Percentiles rank a stretch among this genome's conserved stretches.
These are phyloP conservation scores for Physella acuta DNA, from an alignment of 1,140 invertebrate species.

Conservation along the genomic window DNA sequence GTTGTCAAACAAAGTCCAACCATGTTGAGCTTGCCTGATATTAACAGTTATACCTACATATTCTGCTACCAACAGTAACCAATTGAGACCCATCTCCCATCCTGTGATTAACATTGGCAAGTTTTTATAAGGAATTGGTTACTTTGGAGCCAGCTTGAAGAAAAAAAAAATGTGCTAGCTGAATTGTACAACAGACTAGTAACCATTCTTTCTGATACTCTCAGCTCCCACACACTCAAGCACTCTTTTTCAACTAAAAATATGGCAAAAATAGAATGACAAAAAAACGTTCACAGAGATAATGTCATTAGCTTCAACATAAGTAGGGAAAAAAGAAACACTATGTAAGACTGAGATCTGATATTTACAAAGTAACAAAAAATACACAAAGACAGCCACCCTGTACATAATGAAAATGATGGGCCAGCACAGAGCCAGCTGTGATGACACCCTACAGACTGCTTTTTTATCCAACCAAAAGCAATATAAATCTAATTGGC, in stretches of 20 bases:
- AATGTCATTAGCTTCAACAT: neutral
- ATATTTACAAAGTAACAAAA: neutral
- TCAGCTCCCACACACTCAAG: neutral
- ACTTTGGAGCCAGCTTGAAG: constrained; percentile 20
- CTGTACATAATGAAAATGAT: neutral
- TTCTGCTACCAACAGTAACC: neutral
- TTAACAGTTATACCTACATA: neutral
- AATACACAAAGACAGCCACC: neutral
- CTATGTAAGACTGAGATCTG: neutral
- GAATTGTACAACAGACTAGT: neutral
- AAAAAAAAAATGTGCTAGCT: neutral
- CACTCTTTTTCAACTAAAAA: neutral
- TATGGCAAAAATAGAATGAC: neutral
- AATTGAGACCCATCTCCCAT: constrained; percentile 23
- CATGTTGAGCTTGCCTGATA: constrained; percentile 3
- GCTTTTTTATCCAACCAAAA: neutral
- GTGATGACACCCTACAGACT: neutral
- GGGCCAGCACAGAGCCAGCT: constrained; percentile 11
- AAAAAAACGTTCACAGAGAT: neutral
- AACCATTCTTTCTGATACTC: neutral
- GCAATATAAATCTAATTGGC: neutral
- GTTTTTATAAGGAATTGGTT: constrained; percentile 13
- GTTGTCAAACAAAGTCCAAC: no score
- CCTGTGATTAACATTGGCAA: constrained; percentile 10
- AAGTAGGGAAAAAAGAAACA: neutral